These are phyloP conservation scores for Fratercula arctica DNA, from an alignment of 2,797 vertebrate species.

Conservation along the genomic window DNA sequence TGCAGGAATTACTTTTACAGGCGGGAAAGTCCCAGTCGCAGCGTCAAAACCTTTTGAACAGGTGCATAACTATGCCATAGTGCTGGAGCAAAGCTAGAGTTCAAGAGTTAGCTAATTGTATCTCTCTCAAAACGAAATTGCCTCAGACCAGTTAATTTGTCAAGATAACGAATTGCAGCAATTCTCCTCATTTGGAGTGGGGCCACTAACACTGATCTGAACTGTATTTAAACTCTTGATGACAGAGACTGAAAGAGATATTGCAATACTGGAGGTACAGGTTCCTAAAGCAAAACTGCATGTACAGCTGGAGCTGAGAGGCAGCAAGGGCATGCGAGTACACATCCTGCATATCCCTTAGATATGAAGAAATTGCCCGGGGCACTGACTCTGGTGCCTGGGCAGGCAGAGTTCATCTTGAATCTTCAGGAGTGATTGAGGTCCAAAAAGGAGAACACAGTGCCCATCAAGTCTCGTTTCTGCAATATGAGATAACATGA, in stretches of 20 bases:
- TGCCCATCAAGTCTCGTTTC: not conserved
- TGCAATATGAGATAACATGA: not conserved
- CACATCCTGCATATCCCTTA: conserved; percentile 61
- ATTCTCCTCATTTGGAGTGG: conserved; percentile 44
- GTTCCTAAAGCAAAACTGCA: conserved; percentile 57
- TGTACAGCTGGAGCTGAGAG: conserved; percentile 26
- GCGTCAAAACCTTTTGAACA: conserved; percentile 1
- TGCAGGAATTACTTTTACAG: not conserved
- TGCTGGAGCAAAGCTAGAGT: conserved; percentile 25
- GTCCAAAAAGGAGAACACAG: not conserved
- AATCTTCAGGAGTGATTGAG: not conserved
- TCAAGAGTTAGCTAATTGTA: conserved; percentile 60
- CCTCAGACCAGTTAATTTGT: conserved; percentile 67
- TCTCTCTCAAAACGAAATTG: conserved; percentile 64
- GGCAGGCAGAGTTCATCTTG: conserved; percentile 51
- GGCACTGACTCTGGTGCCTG: conserved; percentile 34
- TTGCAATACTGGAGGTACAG: conserved; percentile 68
- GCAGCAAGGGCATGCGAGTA: conserved; percentile 61
- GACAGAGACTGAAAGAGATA: conserved; percentile 61
- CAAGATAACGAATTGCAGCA: conserved; percentile 66
- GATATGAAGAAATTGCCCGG: conserved; percentile 61
- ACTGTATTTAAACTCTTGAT: conserved; percentile 67
- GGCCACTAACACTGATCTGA: conserved; percentile 64
- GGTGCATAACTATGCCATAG: not conserved
- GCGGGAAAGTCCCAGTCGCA: not conserved